phyloP scores from a whole-genome alignment of 2,113 vertebrate species.

The Brachyistius frenatus region DNA sequence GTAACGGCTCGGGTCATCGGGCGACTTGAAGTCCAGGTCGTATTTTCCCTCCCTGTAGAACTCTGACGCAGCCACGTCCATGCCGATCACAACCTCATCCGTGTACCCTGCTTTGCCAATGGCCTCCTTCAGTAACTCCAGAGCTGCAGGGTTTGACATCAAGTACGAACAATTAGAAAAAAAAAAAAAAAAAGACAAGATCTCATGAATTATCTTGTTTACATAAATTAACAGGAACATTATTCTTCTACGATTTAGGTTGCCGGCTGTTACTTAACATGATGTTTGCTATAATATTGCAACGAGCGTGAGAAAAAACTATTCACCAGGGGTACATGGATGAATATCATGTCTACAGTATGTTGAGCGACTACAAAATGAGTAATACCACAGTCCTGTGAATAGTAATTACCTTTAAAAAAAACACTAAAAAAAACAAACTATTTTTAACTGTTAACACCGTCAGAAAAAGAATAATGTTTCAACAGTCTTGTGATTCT shows the following conservation, averaged over 20 bases:
- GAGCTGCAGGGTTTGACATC: slow-evolving; percentile 77
- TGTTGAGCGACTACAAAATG: too few relatives aligned
- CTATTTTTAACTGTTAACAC: too few relatives aligned
- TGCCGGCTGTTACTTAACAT: background rate
- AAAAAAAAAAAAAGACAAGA: background rate
- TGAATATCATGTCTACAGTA: background rate
- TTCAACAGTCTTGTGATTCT: too few relatives aligned
- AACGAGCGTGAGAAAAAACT: background rate
- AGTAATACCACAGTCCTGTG: too few relatives aligned
- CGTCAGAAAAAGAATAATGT: too few relatives aligned
- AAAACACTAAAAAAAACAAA: too few relatives aligned
- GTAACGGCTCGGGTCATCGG: slow-evolving; percentile 91
- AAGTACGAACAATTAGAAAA: background rate
- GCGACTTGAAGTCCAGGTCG: slow-evolving; percentile 98
- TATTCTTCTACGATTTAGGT: too few relatives aligned
- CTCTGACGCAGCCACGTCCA: slow-evolving; percentile 97
- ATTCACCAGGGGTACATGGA: background rate
- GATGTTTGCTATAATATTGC: background rate
- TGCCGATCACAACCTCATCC: slow-evolving; percentile 94
- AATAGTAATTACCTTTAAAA: too few relatives aligned
- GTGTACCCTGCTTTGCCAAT: slow-evolving; percentile 94
- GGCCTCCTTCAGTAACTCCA: slow-evolving; percentile 92
- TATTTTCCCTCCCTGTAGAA: slow-evolving; percentile 94
- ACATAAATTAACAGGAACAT: background rate
- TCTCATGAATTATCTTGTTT: background rate